Evolutionary conservation across 2,888 invertebrate species (phyloP).

Genomic region (Altica lythri): DNA sequence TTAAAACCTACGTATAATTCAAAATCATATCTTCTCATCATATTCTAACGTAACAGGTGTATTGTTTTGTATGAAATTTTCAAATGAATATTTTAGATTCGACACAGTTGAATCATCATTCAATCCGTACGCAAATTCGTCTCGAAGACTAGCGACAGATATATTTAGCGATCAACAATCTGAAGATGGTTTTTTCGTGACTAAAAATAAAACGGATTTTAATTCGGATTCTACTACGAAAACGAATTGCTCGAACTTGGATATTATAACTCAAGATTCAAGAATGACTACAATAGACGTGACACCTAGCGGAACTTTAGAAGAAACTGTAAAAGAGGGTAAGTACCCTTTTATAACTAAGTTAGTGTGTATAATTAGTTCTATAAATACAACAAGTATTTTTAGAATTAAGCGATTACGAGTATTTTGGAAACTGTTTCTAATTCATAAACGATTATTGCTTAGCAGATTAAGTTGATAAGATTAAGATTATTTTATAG

Average conservation of each 20-base stretch:
- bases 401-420: too few relatives aligned
- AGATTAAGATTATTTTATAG: too few relatives aligned
- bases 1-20: too few relatives aligned
- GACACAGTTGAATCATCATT: constrained; percentile 44
- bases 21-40: too few relatives aligned
- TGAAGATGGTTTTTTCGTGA: constrained; percentile 45
- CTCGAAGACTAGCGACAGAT: constrained; percentile 45
- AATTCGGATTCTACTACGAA: neutral
- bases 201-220: constrained; percentile 41
- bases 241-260: constrained; percentile 23
- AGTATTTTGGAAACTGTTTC: too few relatives aligned
- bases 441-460: too few relatives aligned
- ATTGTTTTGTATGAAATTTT: too few relatives aligned
- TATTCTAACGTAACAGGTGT: too few relatives aligned
- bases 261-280: constrained; percentile 38
- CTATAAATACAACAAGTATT: too few relatives aligned
- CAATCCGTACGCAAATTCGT: constrained; percentile 44
- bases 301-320: constrained; percentile 43
- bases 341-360: too few relatives aligned
- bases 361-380: too few relatives aligned
- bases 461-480: too few relatives aligned
- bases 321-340: constrained; percentile 8
- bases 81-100: constrained; percentile 31
- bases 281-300: constrained; percentile 31
- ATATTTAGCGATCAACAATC: constrained; percentile 46